These are phyloP conservation scores for Polypedilum pembai DNA, from an alignment of 1,140 invertebrate species.

Conservation along the genomic window DNA sequence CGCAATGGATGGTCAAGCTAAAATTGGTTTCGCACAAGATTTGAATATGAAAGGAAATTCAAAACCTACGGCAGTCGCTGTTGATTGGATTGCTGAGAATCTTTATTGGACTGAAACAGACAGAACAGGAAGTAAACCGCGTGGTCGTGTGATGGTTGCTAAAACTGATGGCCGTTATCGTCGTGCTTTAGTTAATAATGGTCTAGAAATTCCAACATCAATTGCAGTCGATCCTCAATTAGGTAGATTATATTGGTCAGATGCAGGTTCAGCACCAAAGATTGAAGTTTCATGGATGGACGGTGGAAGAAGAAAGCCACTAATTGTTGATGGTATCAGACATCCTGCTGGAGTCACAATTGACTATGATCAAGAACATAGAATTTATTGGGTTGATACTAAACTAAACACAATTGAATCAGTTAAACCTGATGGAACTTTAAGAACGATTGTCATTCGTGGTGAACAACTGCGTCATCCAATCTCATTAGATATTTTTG, in stretches of 20 bases:
- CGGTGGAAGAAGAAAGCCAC: slow-evolving; percentile 69
- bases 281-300: slow-evolving; percentile 95
- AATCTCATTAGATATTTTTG: slow-evolving; percentile 85
- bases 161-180: slow-evolving; percentile 84
- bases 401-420: slow-evolving; percentile 90
- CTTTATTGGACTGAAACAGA: slow-evolving; percentile 91
- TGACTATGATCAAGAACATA: slow-evolving; percentile 81
- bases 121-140: slow-evolving; percentile 58
- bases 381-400: slow-evolving; percentile 91
- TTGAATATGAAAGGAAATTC: slow-evolving; percentile 71
- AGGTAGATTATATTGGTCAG: slow-evolving; percentile 84
- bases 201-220: slow-evolving; percentile 73
- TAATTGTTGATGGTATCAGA: slow-evolving; percentile 71
- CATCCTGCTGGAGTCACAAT: slow-evolving; percentile 83
- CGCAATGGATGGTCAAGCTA: slow-evolving; percentile 63
- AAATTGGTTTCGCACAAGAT: slow-evolving; percentile 80
- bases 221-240: slow-evolving; percentile 79
- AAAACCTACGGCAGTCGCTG: slow-evolving; percentile 74
- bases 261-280: slow-evolving; percentile 72
- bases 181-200: slow-evolving; percentile 61
- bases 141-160: slow-evolving; percentile 75
- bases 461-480: slow-evolving; percentile 71
- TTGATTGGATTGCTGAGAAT: slow-evolving; percentile 89
- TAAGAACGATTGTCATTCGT: slow-evolving; percentile 63
- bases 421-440: slow-evolving; percentile 74